Evolutionary conservation across 1,140 invertebrate species (phyloP), one percentile per base, ranked within the genome.

Genomic region (Hycleus cichorii): DNA sequence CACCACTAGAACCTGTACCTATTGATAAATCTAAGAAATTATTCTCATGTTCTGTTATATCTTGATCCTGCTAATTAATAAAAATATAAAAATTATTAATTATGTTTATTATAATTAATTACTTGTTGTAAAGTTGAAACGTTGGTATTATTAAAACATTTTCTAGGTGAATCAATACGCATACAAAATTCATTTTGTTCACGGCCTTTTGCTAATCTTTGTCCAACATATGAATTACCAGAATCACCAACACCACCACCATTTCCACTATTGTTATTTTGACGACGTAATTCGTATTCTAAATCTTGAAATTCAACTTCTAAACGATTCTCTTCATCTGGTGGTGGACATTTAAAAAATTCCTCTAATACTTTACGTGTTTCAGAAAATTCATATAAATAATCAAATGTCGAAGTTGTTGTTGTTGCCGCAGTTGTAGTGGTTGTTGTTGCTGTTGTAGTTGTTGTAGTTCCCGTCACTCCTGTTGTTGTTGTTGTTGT

Each of bases 341-440:
- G 75, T 58, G 81, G 76, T 3, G 86, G 86, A 69, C 88, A 89
- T 73, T 90, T 89, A 75, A 93, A 94, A 76, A 94, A 93, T 77
- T 94, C 91, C 71, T 93, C 90, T 10, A 94, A 76, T 32, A 93
- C 91, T 78, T 93, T 93, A 48, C 90, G 78, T 9, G 91, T 94
- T 74, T 94, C 90, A 1, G 90, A 93, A 74, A 93, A 93, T 71
- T 93, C 90, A 73, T 93, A 93, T 39, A 92, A 74, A 75, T 91
- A 92, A 77, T 92, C 88, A 71, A 90, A 91, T 3, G 88, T 84
- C 18, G 70, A 75, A 50, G 67, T 70, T 44, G 69, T 72, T 44
- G 69, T 69, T 6, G 63, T 71, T 11, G 79, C 74, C 8, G 80
- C 78, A 7, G 40, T 42, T 40, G 75, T 76, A 3, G 62, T 40